phyloP scores from a whole-genome alignment of 2,797 vertebrate species.

The Tadarida brasiliensis region DNA sequence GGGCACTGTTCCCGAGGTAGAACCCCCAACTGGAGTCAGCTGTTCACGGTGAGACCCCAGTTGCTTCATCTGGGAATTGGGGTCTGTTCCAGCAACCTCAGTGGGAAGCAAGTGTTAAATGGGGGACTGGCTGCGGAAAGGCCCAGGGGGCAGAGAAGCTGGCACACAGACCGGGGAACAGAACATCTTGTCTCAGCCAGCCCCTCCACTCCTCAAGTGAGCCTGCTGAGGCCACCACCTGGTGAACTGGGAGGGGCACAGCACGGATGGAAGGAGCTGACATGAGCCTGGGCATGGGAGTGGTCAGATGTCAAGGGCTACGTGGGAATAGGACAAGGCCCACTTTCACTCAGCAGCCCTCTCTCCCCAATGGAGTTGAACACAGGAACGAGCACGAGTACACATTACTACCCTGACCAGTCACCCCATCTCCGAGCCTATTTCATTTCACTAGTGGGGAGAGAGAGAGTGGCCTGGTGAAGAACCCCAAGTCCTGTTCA shows the following conservation, averaged over 20 bases:
- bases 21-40: neutral
- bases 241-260: neutral
- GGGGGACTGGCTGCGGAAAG: neutral
- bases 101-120: neutral
- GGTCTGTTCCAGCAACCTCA: neutral
- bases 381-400: neutral
- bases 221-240: neutral
- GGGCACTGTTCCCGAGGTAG: neutral
- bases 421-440: neutral
- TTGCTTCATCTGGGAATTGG: neutral
- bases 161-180: neutral
- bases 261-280: neutral
- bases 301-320: neutral
- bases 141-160: neutral
- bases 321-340: no score
- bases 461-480: neutral
- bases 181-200: neutral
- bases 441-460: neutral
- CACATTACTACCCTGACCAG: no score
- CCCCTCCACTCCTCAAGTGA: neutral
- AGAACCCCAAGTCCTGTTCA: neutral
- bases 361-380: neutral
- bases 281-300: no score
- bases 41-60: neutral
- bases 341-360: neutral